Evolutionary conservation across 2,797 vertebrate species (phyloP).

Genomic region (Hemitrygon akajei): DNA sequence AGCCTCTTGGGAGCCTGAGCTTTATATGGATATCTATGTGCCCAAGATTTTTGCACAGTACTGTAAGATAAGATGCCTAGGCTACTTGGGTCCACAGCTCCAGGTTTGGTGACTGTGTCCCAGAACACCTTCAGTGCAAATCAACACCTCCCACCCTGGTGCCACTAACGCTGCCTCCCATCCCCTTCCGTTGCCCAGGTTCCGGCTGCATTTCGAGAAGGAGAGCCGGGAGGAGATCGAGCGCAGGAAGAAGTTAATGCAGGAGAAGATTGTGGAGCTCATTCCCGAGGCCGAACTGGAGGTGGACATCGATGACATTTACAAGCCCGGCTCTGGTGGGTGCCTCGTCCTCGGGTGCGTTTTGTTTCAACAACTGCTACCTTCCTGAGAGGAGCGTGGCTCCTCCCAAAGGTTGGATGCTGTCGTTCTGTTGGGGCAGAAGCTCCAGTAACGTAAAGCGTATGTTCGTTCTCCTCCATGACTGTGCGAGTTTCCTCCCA

Average conservation of each 20-base stretch:
- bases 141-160: no score
- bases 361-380: not conserved
- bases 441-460: not conserved
- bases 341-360: not conserved
- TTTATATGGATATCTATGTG: no score
- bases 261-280: constrained; percentile 64
- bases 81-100: no score
- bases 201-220: constrained; percentile 77
- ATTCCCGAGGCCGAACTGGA: constrained; percentile 71
- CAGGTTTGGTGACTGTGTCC: not conserved
- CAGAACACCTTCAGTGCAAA: not conserved
- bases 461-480: no score
- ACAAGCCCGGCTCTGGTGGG: constrained; percentile 60
- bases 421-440: not conserved
- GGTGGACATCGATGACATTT: constrained; percentile 69
- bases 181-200: constrained; percentile 54
- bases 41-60: no score
- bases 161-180: no score
- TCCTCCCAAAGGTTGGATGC: not conserved
- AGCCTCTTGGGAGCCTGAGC: no score
- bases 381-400: not conserved
- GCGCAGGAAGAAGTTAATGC: constrained; percentile 70
- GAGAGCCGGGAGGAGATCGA: constrained; percentile 82
- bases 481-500: no score
- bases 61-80: not conserved